These are phyloP conservation scores for Dermochelys coriacea DNA, from an alignment of 2,797 vertebrate species.

Conservation along the genomic window DNA sequence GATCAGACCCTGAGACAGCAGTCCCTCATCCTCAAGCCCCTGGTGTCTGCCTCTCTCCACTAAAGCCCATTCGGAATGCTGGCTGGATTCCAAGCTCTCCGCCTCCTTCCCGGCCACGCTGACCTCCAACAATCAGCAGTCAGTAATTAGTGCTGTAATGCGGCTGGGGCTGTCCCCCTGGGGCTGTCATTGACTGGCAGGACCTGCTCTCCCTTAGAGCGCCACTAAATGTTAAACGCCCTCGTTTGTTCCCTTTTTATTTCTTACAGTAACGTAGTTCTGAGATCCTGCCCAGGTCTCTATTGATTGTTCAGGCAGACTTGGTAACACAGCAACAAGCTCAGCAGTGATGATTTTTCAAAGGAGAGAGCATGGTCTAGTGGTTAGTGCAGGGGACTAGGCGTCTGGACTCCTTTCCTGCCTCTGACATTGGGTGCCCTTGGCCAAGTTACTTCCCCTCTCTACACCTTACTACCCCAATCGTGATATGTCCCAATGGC, in stretches of 20 bases:
- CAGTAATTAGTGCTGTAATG: not conserved
- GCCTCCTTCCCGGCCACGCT: rapidly evolving
- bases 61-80: not conserved
- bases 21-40: not conserved
- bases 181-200: not conserved
- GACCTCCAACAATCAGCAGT: not conserved
- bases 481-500: not conserved
- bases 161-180: not conserved
- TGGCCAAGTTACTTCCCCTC: rapidly evolving
- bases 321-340: slow-evolving; percentile 1
- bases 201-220: not conserved
- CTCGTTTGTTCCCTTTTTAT: not conserved
- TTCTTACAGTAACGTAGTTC: not conserved
- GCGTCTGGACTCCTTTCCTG: not conserved
- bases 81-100: not conserved
- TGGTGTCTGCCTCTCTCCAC: not conserved
- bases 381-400: not conserved
- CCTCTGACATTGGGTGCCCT: not conserved
- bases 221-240: not conserved
- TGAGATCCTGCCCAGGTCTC: slow-evolving; percentile 2
- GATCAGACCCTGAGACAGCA: not conserved
- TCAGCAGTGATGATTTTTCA: not conserved
- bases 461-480: rapidly evolving
- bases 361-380: not conserved
- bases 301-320: not conserved